These are phyloP conservation scores for Morelia viridis DNA, from an alignment of 2,797 vertebrate species.

Conservation along the genomic window DNA sequence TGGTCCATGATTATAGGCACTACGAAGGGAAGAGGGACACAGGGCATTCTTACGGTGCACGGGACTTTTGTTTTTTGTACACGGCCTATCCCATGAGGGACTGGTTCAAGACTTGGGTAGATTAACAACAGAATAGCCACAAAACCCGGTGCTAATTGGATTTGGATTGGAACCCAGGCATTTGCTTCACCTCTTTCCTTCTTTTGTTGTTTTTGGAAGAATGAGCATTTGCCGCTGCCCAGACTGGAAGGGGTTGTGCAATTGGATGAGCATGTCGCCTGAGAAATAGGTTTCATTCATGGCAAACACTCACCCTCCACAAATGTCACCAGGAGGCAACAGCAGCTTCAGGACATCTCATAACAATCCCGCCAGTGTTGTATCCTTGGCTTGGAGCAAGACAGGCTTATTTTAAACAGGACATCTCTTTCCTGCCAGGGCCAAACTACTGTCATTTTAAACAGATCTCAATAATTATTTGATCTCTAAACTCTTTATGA, in stretches of 20 bases:
- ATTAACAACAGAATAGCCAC: background rate
- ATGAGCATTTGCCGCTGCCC: background rate
- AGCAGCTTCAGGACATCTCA: background rate
- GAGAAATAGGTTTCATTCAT: background rate
- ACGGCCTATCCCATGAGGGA: background rate
- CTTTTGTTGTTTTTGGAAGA: background rate
- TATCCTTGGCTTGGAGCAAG: background rate
- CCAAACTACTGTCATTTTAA: background rate
- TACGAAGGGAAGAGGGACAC: background rate
- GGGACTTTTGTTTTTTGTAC: background rate
- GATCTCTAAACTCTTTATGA: background rate
- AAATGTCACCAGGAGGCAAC: background rate
- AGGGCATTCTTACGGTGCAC: background rate
- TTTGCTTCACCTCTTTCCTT: background rate
- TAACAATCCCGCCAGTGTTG: constrained; percentile 8
- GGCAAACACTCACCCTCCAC: background rate
- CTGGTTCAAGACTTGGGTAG: background rate
- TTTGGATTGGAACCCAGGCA: background rate
- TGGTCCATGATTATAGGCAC: background rate
- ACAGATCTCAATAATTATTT: background rate
- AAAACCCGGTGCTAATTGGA: accelerated
- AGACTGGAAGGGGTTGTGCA: background rate
- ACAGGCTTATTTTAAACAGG: background rate
- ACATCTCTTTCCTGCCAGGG: background rate
- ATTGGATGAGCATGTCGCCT: background rate